Evolutionary conservation across 1,140 invertebrate genomes (phyloP), one percentile per base, ranked within the genome.

Genomic region (Rhopalosiphum padi): DNA sequence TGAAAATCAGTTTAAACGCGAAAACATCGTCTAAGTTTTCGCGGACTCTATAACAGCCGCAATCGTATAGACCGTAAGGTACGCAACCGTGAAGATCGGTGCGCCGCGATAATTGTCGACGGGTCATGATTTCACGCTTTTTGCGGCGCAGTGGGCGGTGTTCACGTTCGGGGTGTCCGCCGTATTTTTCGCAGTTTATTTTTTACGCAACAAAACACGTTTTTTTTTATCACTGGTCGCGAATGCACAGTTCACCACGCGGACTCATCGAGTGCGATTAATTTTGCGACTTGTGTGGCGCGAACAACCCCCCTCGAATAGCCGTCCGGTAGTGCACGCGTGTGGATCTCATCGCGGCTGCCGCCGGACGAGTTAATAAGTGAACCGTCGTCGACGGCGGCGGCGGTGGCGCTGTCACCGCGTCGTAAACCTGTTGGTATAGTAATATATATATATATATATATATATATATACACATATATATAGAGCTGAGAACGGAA

Each of bases 341-440:
- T 87, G 43, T 87, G 43, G 30, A 77, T 35, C 15, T 77, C 60
- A 87, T 87, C 85, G 4, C 11, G 30, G 85, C 85, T 43, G 85
- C 85, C 85, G 85, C 35, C 85, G 85, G 85, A 87, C 85, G 85
- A 87, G 85, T 87, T 87, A 87, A 88, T 88, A 43, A 46, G 85
- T 87, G 41, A 87, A n/a, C 43, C 41, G 11, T 87, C 85, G 82
- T 85, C 83, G 5, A 21, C 18, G 82, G 0, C 37, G 53, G 53
- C 37, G 37, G 22, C 41, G 37, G 35, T 41, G 85, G 23, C 43
- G 85, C 43, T n/a, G 85, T 87, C 85, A n/a, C 41, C 43, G 37
- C 86, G 86, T 88, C 30, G 86, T 35, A 88, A 88, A 88, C 86
- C 86, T 35, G 86, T 88, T 88, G 86, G 48, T n/a, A 43, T 41